These are phyloP conservation scores for Apolygus lucorum DNA, from an alignment of 1,140 invertebrate species.

Conservation along the genomic window DNA sequence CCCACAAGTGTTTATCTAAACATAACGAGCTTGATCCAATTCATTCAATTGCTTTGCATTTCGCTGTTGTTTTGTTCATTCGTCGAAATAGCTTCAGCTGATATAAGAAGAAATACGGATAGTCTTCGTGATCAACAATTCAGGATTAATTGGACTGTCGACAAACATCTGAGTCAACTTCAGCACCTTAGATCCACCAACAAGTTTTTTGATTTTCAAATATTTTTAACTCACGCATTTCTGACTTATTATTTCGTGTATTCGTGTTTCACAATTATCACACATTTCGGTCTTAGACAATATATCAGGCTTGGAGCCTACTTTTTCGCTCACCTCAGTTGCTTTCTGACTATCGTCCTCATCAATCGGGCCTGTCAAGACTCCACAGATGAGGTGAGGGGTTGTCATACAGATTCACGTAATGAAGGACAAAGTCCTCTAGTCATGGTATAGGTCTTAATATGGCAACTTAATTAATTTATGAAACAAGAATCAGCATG, in stretches of 20 bases:
- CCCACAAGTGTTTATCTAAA: not conserved
- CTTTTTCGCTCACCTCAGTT: not conserved
- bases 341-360: not conserved
- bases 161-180: not conserved
- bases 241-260: conserved; percentile 2
- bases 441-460: too few species aligned
- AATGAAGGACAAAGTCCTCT: too few species aligned
- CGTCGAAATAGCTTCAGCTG: not conserved
- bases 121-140: not conserved
- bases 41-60: not conserved
- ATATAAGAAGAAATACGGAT: not conserved
- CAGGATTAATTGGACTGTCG: not conserved
- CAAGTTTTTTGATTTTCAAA: conserved; percentile 5
- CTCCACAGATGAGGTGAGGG: not conserved
- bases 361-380: not conserved
- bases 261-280: not conserved
- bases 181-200: not conserved
- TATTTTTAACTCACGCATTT: conserved; percentile 6
- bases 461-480: too few species aligned
- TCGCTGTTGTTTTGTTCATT: not conserved
- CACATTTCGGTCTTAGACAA: not conserved
- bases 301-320: not conserved
- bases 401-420: not conserved
- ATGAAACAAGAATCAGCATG: too few species aligned
- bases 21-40: not conserved